A percentile compares a stretch with the other conserved stretches of the same genome.
Conservation (phyloP, 1,140 invertebrate species). For the Cryptotermes secundus region DNA sequence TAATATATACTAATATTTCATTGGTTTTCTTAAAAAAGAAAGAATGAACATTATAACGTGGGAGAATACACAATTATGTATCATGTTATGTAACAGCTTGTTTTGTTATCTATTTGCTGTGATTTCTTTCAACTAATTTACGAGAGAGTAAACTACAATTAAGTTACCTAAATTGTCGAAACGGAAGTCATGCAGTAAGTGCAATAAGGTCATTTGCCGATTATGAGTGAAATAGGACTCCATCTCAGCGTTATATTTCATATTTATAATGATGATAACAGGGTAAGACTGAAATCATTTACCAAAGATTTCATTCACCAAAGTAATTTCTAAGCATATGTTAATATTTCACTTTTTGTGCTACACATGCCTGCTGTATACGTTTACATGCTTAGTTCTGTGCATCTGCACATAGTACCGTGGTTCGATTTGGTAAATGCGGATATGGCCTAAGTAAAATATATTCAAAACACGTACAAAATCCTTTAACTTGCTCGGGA, state of each 20-base stretch:
- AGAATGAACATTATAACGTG: not conserved
- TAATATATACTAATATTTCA: not conserved
- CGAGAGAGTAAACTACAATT: not conserved
- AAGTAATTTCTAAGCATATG: not conserved
- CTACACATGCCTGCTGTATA: not conserved
- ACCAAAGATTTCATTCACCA: slow-evolving; percentile 5
- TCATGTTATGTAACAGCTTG: not conserved
- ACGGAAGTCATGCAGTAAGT: not conserved
- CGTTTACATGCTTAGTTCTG: not conserved
- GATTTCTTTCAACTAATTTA: not conserved
- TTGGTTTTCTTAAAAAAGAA: not conserved
- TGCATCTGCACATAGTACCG: not conserved
- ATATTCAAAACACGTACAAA: not conserved
- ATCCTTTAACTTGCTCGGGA: not conserved
- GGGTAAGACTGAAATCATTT: slow-evolving; percentile 7
- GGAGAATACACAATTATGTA: not conserved
- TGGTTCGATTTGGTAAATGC: not conserved
- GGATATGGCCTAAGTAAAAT: not conserved
- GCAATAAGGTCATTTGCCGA: not conserved
- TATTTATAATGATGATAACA: not conserved
- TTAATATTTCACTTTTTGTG: not conserved
- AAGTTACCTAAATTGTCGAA: not conserved
- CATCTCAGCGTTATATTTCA: not conserved
- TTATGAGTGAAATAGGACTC: not conserved
- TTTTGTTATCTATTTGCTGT: not conserved